Evolutionary conservation across 64 coral and sea anemone species (phyloP).

Genomic region (Acropora yongei): DNA sequence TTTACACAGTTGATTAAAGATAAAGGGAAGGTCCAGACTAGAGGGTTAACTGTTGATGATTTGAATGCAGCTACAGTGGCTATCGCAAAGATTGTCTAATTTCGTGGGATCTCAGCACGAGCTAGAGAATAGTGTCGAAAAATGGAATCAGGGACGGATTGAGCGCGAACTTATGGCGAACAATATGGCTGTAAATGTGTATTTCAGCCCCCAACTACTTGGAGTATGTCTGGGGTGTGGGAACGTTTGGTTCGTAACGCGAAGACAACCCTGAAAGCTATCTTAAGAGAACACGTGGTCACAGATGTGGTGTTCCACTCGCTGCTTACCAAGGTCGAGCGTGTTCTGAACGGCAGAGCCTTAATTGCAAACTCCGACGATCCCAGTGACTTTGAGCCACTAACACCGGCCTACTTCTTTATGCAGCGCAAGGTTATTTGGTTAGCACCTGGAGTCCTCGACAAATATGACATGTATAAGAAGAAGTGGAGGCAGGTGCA

Average conservation of each 20-base stretch:
- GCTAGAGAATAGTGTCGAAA: no score
- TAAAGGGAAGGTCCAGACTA: no score
- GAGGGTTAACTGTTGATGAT: no score
- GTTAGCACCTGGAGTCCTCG: conserved; percentile 42
- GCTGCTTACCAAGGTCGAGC: conserved; percentile 50
- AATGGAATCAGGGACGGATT: no score
- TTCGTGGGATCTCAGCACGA: no score
- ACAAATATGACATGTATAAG: neutral
- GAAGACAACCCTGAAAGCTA: conserved; percentile 46
- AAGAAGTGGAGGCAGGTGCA: conserved; percentile 18
- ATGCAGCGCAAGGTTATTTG: conserved; percentile 35
- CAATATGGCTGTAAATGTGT: no score
- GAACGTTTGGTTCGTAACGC: conserved; percentile 6
- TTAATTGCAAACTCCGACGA: conserved; percentile 62
- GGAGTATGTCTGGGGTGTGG: conserved; percentile 34
- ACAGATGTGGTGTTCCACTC: conserved; percentile 27
- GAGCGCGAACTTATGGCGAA: no score
- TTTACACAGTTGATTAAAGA: no score
- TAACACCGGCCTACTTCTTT: conserved; percentile 29
- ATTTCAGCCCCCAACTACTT: no score
- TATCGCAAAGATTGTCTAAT: no score
- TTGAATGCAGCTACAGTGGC: no score
- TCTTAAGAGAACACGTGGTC: conserved; percentile 5
- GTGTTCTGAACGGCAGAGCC: conserved; percentile 66
- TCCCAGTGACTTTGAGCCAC: conserved; percentile 10